These are phyloP conservation scores for Pocillopora verrucosa DNA, from an alignment of 64 coral and sea anemone genomes.

Conservation along the genomic window DNA sequence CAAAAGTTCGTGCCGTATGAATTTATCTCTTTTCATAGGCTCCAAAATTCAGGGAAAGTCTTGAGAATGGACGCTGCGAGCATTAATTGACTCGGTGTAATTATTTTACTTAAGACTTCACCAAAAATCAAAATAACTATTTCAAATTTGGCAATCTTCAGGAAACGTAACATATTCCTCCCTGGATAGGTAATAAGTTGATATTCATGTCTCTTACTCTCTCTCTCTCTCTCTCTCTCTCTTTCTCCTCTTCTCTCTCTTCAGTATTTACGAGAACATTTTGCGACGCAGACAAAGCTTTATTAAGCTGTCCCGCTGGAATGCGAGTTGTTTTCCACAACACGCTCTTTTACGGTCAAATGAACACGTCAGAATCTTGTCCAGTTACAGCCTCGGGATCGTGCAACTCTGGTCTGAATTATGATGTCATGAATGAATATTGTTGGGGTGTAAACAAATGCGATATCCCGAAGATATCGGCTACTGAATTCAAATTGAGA, in stretches of 20 bases:
- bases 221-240: not conserved
- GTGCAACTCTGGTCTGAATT: not conserved
- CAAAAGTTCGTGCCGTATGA: no score
- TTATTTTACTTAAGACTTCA: no score
- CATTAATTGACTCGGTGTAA: no score
- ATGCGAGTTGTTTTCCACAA: constrained; percentile 10
- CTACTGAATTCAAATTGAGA: not conserved
- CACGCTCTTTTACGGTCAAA: constrained; percentile 18
- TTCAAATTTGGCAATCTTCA: no score
- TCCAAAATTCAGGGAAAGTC: no score
- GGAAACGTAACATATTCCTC: no score
- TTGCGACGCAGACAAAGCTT: constrained; percentile 28
- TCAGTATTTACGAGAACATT: constrained; percentile 44
- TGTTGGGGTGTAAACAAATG: not conserved
- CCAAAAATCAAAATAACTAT: no score
- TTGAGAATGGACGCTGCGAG: no score
- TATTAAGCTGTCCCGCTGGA: constrained; percentile 18
- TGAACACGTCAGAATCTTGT: not conserved
- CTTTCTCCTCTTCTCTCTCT: not conserved
- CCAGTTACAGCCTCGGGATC: not conserved
- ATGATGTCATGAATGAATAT: not conserved
- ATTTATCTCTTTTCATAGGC: no score
- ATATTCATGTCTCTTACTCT: no score
- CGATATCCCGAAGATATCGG: not conserved
- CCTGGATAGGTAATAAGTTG: no score